A percentile compares a stretch with the other conserved stretches of the same genome.
These are phyloP conservation scores for Gambelia wislizenii DNA, from an alignment of 2,797 vertebrate species.

Conservation along the genomic window DNA sequence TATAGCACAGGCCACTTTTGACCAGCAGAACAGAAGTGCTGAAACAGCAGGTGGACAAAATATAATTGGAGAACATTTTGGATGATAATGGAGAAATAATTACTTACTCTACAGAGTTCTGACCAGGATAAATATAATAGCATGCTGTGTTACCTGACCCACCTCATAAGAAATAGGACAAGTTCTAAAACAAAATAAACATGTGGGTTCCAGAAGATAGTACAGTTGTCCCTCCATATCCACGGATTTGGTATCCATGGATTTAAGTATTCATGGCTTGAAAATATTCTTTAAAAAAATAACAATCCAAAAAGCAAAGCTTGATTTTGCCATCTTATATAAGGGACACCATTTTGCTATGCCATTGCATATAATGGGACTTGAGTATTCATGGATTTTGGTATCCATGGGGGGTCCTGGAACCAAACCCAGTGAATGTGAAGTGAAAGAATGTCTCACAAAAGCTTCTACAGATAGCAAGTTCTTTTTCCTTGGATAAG, in stretches of 20 bases:
- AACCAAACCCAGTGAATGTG: too few species aligned
- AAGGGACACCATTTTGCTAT: too few species aligned
- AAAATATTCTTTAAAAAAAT: too few species aligned
- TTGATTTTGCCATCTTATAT: too few species aligned
- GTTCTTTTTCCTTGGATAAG: background rate
- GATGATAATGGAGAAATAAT: background rate
- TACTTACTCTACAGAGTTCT: background rate
- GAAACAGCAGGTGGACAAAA: background rate
- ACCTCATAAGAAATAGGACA: background rate
- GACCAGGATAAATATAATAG: background rate
- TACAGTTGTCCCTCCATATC: too few species aligned
- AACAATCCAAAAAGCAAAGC: too few species aligned
- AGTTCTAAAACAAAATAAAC: background rate
- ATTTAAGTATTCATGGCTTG: too few species aligned
- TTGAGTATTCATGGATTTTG: too few species aligned
- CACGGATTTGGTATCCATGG: too few species aligned
- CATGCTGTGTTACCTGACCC: background rate
- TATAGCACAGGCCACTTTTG: background rate
- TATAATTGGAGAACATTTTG: background rate
- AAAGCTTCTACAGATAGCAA: background rate
- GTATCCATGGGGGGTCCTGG: too few species aligned
- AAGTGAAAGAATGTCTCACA: background rate
- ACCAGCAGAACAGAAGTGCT: background rate
- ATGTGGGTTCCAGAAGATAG: background rate
- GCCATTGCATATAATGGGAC: too few species aligned